Percentiles rank a stretch among this genome's conserved stretches.
These are phyloP conservation scores for Acrocyrtus sp. DNA, from an alignment of 2,888 invertebrate genomes.

Conservation along the genomic window DNA sequence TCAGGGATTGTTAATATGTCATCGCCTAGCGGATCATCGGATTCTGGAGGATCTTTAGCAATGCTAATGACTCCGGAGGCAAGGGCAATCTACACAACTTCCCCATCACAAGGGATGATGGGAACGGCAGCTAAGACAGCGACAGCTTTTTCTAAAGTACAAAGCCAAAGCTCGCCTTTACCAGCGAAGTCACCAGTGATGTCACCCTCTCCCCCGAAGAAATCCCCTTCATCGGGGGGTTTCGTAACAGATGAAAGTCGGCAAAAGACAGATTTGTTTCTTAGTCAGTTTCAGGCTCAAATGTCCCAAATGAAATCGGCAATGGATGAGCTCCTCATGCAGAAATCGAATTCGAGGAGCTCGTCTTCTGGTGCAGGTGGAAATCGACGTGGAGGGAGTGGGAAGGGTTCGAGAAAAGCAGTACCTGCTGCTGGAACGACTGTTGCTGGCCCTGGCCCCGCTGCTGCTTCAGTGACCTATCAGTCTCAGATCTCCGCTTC, in stretches of 20 bases:
- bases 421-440: slow-evolving; percentile 1
- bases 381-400: neutral
- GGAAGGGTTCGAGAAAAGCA: neutral
- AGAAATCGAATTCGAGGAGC: slow-evolving; percentile 5
- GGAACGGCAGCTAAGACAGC: slow-evolving; percentile 32
- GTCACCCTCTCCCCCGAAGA: slow-evolving; percentile 29
- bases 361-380: neutral
- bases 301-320: slow-evolving; percentile 63
- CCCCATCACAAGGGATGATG: slow-evolving; percentile 15
- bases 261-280: slow-evolving; percentile 57
- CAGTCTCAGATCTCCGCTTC: slow-evolving; percentile 74
- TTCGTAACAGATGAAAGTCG: slow-evolving; percentile 21
- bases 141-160: slow-evolving; percentile 52
- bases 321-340: slow-evolving; percentile 57
- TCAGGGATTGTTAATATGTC: slow-evolving; percentile 55
- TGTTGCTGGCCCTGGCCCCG: neutral
- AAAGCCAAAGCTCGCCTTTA: slow-evolving; percentile 45
- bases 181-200: slow-evolving; percentile 37
- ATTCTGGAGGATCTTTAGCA: slow-evolving; percentile 53
- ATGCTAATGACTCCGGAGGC: slow-evolving; percentile 17
- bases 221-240: slow-evolving; percentile 14
- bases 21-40: slow-evolving; percentile 59
- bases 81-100: slow-evolving; percentile 4
- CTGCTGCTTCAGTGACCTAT: slow-evolving; percentile 68
- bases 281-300: slow-evolving; percentile 62